Evolutionary conservation across 2,888 invertebrate species (phyloP).

Genomic region (Aphidoletes aphidimyza): DNA sequence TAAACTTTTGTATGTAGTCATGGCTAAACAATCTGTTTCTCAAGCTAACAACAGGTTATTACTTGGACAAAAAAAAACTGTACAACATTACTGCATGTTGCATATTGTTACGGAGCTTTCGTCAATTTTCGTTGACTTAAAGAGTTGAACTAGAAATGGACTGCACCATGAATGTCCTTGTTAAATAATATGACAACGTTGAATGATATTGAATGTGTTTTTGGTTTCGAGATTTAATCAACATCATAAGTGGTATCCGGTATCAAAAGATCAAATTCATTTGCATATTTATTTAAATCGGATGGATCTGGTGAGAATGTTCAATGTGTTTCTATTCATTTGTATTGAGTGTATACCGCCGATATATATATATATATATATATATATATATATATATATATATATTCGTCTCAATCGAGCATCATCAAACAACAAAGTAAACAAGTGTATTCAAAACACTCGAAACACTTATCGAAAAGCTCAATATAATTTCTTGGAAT

Average conservation of each 20-base stretch:
- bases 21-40: too few species aligned
- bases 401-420: neutral
- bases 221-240: slow-evolving; percentile 17
- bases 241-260: slow-evolving; percentile 38
- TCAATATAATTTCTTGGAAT: slow-evolving; percentile 40
- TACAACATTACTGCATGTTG: too few species aligned
- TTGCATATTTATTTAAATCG: slow-evolving; percentile 42
- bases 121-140: neutral
- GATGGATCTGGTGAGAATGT: neutral
- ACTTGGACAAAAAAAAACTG: too few species aligned
- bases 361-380: neutral
- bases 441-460: slow-evolving; percentile 29
- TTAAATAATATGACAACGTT: slow-evolving; percentile 39
- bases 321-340: neutral
- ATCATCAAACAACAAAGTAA: slow-evolving; percentile 20
- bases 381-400: neutral
- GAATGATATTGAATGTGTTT: slow-evolving; percentile 43
- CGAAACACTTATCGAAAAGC: slow-evolving; percentile 48
- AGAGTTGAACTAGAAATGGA: neutral
- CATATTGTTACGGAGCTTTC: too few species aligned
- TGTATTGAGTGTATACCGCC: neutral
- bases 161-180: neutral
- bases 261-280: slow-evolving; percentile 46
- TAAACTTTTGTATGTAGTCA: too few species aligned
- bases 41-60: too few species aligned